Conservation (phyloP, 2,113 vertebrate species). For the Poicephalus meyeri region DNA sequence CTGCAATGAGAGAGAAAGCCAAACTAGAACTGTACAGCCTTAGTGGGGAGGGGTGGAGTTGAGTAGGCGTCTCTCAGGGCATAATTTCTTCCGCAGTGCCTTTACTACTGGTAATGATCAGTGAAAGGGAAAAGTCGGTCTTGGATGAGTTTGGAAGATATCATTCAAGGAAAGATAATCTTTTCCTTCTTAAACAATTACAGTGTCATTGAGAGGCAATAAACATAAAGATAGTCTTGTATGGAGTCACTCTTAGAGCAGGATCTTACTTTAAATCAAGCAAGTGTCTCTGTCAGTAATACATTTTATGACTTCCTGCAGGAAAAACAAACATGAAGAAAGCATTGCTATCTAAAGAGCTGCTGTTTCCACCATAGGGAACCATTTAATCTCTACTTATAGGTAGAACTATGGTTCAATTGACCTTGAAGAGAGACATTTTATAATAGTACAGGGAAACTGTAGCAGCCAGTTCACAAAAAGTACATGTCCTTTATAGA, state of each 20-base stretch:
- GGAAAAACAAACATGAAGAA: background rate
- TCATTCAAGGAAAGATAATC: background rate
- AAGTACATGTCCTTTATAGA: background rate
- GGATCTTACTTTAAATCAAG: background rate
- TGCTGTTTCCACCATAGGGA: background rate
- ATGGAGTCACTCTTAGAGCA: background rate
- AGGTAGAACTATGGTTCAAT: background rate
- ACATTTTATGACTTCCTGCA: background rate
- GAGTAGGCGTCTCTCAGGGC: background rate
- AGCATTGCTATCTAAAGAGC: background rate
- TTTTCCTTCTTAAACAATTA: background rate
- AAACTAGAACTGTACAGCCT: background rate
- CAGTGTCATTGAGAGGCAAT: background rate
- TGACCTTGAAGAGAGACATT: background rate
- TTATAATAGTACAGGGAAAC: background rate
- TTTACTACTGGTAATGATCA: background rate
- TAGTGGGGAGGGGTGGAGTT: background rate
- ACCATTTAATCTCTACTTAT: background rate
- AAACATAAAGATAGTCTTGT: background rate
- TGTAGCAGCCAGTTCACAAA: background rate
- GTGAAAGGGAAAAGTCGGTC: background rate
- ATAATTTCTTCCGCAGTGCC: background rate
- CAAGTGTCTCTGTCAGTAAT: background rate
- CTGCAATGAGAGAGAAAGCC: background rate
- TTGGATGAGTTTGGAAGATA: background rate